Evolutionary conservation across 1,140 invertebrate species (phyloP).

Genomic region (Listronotus bonariensis): DNA sequence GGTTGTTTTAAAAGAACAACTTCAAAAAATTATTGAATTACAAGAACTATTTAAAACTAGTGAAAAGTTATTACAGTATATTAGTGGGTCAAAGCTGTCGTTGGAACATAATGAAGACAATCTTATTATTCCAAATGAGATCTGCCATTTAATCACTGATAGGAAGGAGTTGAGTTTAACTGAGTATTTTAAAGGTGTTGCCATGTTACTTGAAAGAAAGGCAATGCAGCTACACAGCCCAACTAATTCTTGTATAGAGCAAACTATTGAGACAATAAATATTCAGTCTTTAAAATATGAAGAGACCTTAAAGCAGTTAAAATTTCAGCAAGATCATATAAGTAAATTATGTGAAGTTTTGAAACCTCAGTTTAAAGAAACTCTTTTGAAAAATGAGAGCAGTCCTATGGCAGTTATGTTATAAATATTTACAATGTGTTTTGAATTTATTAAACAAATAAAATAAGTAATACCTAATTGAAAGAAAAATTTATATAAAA

Average conservation of each 20-base stretch:
- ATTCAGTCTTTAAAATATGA: too few species aligned
- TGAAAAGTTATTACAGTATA: constrained; percentile 22
- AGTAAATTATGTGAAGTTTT: too few species aligned
- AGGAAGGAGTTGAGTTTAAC: constrained; percentile 14
- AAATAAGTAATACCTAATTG: too few species aligned
- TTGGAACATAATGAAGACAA: constrained; percentile 27
- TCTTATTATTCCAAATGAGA: constrained; percentile 10
- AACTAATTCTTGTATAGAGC: not conserved
- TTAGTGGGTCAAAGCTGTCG: constrained; percentile 18
- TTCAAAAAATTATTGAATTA: constrained; percentile 21
- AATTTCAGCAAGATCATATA: too few species aligned
- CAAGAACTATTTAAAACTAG: constrained; percentile 20
- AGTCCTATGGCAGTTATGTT: too few species aligned
- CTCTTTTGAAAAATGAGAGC: too few species aligned
- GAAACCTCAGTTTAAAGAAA: too few species aligned
- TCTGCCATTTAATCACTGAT: constrained; percentile 3
- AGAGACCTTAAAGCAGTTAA: too few species aligned
- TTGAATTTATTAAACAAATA: too few species aligned
- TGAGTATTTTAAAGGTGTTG: constrained; percentile 17
- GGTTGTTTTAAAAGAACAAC: constrained; percentile 16
- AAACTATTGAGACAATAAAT: too few species aligned
- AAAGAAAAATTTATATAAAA: too few species aligned
- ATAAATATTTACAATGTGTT: too few species aligned
- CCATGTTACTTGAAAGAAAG: constrained; percentile 21
- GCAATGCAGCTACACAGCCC: constrained; percentile 15